These are phyloP conservation scores for Ciconia nigra DNA, from an alignment of 2,797 vertebrate genomes.

Conservation along the genomic window DNA sequence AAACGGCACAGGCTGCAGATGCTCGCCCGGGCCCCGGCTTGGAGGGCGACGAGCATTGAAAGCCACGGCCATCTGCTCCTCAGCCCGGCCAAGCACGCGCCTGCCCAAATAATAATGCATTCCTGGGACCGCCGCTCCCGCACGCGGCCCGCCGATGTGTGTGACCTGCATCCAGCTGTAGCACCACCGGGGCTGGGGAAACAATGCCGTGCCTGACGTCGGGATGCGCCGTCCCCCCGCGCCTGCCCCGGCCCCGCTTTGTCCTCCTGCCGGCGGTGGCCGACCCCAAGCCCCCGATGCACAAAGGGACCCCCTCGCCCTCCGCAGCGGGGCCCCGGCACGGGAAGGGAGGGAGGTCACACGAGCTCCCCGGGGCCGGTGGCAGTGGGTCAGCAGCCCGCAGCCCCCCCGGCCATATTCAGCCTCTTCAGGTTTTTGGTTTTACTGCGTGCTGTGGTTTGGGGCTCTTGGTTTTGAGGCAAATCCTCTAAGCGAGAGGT, in stretches of 20 bases:
- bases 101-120: background rate
- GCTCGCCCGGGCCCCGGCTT: background rate
- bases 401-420: background rate
- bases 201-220: background rate
- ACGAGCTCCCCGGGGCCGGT: fast-evolving
- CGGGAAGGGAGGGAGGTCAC: background rate
- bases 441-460: background rate
- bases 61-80: slow-evolving; percentile 72
- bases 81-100: slow-evolving; percentile 29
- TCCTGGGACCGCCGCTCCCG: background rate
- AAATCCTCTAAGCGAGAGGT: background rate
- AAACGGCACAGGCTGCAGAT: slow-evolving; percentile 49
- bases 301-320: background rate
- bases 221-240: background rate
- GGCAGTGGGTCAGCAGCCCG: background rate
- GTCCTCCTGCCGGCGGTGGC: background rate
- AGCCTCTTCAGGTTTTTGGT: background rate
- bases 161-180: slow-evolving; percentile 59
- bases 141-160: background rate
- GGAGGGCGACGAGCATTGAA: slow-evolving; percentile 1
- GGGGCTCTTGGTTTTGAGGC: background rate
- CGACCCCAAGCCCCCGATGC: background rate
- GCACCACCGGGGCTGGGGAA: background rate
- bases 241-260: background rate
- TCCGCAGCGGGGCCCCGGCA: background rate